Evolutionary conservation across 1,140 invertebrate species (phyloP).

Genomic region (Nymphalis io): DNA sequence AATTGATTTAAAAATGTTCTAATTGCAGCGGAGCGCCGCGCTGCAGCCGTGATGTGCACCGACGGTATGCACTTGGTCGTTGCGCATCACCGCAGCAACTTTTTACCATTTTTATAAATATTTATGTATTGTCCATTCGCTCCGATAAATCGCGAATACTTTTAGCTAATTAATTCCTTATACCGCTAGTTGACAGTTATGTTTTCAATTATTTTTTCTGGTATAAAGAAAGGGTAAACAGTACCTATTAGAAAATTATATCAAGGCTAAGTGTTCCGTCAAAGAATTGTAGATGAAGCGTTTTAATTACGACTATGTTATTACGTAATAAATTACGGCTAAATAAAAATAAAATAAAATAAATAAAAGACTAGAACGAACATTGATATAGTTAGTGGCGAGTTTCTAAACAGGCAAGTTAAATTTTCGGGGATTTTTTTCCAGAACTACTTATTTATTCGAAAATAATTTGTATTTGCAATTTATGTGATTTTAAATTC

Average conservation of each 20-base stretch:
- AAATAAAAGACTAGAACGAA: background rate
- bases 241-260: background rate
- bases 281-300: constrained; percentile 7
- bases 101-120: constrained; percentile 62
- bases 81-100: constrained; percentile 34
- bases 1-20: constrained; percentile 32
- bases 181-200: constrained; percentile 21
- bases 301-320: constrained; percentile 1
- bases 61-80: constrained; percentile 59
- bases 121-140: constrained; percentile 56
- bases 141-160: constrained; percentile 64
- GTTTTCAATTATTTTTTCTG: constrained; percentile 13
- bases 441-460: too few species aligned
- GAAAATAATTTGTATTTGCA: too few species aligned
- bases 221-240: background rate
- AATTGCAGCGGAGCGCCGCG: constrained; percentile 43
- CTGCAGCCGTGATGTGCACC: constrained; percentile 57
- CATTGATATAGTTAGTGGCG: too few species aligned
- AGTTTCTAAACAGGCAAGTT: too few species aligned
- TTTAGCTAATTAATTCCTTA: constrained; percentile 21
- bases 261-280: background rate
- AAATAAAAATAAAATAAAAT: too few species aligned
- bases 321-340: too few species aligned
- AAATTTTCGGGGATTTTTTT: too few species aligned
- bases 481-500: too few species aligned